Conservation (phyloP, 1,140 invertebrate species). For the Orchesella cincta region DNA sequence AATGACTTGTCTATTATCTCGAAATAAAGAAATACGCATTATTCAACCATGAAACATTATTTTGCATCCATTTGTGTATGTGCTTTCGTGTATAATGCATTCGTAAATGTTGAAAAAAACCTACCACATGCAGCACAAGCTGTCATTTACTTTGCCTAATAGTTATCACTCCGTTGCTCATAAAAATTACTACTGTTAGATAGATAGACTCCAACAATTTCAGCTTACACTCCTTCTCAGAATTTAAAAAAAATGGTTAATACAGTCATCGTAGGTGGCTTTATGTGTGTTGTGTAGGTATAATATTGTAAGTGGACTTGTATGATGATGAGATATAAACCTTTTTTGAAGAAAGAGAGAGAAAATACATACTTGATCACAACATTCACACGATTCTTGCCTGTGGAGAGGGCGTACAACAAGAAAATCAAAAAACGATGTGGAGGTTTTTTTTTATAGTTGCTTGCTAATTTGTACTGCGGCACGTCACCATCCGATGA, state of each 20-base stretch:
- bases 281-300: too few species aligned
- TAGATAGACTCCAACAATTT: not conserved
- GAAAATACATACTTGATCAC: not conserved
- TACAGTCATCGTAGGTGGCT: slow-evolving; percentile 1
- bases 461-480: slow-evolving; percentile 13
- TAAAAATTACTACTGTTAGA: slow-evolving; percentile 12
- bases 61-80: not conserved
- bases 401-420: slow-evolving; percentile 24
- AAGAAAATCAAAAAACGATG: not conserved
- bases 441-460: slow-evolving; percentile 6
- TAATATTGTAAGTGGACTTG: not conserved
- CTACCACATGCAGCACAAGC: slow-evolving; percentile 15
- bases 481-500: slow-evolving; percentile 23
- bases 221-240: not conserved
- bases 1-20: slow-evolving; percentile 21
- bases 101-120: not conserved
- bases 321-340: not conserved
- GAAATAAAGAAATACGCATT: not conserved
- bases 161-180: slow-evolving; percentile 7
- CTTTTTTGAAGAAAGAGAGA: not conserved
- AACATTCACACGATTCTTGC: slow-evolving; percentile 1
- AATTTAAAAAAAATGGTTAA: not conserved
- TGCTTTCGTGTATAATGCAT: not conserved
- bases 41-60: not conserved
- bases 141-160: slow-evolving; percentile 5